Conservation (phyloP, 2,113 vertebrate genomes). For the Nesogale talazaci region DNA sequence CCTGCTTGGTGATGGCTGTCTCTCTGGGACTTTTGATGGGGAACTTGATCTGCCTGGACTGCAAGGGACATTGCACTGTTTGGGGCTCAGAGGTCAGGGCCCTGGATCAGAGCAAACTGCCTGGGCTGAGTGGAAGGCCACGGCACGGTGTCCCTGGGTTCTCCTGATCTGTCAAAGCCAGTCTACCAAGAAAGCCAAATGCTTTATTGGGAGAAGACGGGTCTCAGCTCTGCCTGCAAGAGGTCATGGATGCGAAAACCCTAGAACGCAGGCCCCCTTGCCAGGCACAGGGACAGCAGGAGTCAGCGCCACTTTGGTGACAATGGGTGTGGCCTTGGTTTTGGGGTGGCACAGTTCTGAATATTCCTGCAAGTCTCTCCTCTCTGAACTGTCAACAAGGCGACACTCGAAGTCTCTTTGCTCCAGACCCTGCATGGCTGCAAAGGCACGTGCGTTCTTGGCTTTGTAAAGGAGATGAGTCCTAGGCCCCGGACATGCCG, state of each 20-base stretch:
- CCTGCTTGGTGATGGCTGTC: fast-evolving
- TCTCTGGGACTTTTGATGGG: not conserved
- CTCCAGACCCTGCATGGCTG: no score
- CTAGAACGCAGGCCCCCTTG: no score
- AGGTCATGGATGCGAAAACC: no score
- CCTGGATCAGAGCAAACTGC: not conserved
- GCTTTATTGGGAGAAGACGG: not conserved
- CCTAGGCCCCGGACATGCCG: not conserved
- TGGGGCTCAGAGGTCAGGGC: not conserved
- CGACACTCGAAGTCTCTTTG: no score
- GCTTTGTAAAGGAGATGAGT: not conserved
- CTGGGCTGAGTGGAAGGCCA: not conserved
- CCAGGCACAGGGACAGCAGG: not conserved
- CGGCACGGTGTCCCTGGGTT: not conserved
- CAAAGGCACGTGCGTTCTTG: no score
- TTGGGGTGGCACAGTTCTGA: not conserved
- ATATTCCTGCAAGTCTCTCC: not conserved
- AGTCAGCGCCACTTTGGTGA: not conserved
- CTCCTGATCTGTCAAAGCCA: not conserved
- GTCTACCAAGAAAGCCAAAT: not conserved
- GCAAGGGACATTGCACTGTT: not conserved
- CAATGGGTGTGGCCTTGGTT: not conserved
- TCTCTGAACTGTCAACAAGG: not conserved
- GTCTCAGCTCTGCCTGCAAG: not conserved
- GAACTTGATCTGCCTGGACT: not conserved